phyloP scores from a whole-genome alignment of 2,888 invertebrate genomes.

The Aquatica leii region DNA sequence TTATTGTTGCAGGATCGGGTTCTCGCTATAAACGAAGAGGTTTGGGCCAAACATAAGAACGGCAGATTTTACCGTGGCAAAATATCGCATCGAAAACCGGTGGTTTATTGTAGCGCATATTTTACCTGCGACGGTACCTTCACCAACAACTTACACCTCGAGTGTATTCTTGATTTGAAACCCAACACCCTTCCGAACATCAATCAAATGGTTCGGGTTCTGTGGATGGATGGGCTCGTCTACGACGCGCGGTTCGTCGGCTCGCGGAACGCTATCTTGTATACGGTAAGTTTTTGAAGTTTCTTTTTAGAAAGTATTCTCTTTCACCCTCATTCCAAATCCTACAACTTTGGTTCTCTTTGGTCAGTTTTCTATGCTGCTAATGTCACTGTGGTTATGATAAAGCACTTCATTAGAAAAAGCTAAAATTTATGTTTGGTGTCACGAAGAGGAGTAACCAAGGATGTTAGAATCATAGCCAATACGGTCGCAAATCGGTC shows the following conservation, averaged over 20 bases:
- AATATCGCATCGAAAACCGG: slow-evolving; percentile 61
- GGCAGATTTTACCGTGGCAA: slow-evolving; percentile 67
- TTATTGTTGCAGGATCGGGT: not conserved
- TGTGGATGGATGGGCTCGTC: slow-evolving; percentile 64
- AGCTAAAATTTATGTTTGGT: too few relatives aligned
- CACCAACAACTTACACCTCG: slow-evolving; percentile 65
- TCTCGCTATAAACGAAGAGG: slow-evolving; percentile 53
- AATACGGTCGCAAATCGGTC: too few relatives aligned
- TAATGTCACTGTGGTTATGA: not conserved
- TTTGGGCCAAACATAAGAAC: slow-evolving; percentile 71
- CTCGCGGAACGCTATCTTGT: slow-evolving; percentile 18
- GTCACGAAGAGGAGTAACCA: too few relatives aligned
- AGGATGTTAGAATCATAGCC: too few relatives aligned
- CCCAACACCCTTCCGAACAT: slow-evolving; percentile 52
- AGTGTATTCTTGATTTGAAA: slow-evolving; percentile 62
- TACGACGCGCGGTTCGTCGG: slow-evolving; percentile 33
- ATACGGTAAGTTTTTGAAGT: slow-evolving; percentile 34
- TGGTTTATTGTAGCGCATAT: slow-evolving; percentile 66
- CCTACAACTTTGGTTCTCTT: not conserved
- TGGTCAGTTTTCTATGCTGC: not conserved
- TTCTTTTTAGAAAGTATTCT: too few relatives aligned
- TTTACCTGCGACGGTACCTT: slow-evolving; percentile 70
- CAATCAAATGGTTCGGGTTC: slow-evolving; percentile 63
- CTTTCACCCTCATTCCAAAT: not conserved
- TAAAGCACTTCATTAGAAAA: too few relatives aligned